phyloP scores from a whole-genome alignment of 2,888 invertebrate genomes.

The Pterostichus madidus region DNA sequence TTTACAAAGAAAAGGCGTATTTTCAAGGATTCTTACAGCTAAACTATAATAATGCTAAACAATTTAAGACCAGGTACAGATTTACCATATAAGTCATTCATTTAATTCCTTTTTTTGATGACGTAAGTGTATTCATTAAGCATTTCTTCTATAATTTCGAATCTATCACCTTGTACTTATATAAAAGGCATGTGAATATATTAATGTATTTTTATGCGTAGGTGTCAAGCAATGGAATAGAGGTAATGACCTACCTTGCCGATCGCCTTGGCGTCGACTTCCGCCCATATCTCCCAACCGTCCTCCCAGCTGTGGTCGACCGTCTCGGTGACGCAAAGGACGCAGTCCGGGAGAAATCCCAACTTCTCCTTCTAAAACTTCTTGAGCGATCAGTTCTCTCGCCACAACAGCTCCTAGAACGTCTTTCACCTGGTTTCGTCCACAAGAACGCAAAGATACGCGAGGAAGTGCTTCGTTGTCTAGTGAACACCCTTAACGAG shows the following conservation, averaged over 20 bases:
- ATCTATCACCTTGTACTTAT: too few species aligned
- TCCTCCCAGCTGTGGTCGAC: slow-evolving; percentile 90
- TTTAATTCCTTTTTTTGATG: too few species aligned
- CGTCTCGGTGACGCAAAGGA: slow-evolving; percentile 81
- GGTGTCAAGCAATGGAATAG: slow-evolving; percentile 95
- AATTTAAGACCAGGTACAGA: too few species aligned
- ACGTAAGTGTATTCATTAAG: too few species aligned
- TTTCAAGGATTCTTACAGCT: too few species aligned
- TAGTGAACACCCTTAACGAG: slow-evolving; percentile 91
- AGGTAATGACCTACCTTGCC: slow-evolving; percentile 91
- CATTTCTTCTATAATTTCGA: too few species aligned
- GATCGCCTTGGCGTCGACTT: slow-evolving; percentile 93
- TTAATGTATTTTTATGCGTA: slow-evolving; percentile 76
- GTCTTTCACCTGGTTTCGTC: slow-evolving; percentile 83
- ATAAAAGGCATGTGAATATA: too few species aligned
- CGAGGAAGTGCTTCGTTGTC: slow-evolving; percentile 91
- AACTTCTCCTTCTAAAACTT: slow-evolving; percentile 85
- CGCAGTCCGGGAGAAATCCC: slow-evolving; percentile 84
- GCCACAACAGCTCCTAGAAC: slow-evolving; percentile 86
- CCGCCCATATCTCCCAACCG: slow-evolving; percentile 90
- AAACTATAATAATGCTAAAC: too few species aligned
- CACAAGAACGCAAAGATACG: slow-evolving; percentile 96
- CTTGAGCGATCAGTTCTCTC: slow-evolving; percentile 85
- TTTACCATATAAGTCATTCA: too few species aligned
- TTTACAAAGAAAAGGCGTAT: too few species aligned